phyloP scores from a whole-genome alignment of 2,113 vertebrate genomes.

The Gavialis gangeticus region DNA sequence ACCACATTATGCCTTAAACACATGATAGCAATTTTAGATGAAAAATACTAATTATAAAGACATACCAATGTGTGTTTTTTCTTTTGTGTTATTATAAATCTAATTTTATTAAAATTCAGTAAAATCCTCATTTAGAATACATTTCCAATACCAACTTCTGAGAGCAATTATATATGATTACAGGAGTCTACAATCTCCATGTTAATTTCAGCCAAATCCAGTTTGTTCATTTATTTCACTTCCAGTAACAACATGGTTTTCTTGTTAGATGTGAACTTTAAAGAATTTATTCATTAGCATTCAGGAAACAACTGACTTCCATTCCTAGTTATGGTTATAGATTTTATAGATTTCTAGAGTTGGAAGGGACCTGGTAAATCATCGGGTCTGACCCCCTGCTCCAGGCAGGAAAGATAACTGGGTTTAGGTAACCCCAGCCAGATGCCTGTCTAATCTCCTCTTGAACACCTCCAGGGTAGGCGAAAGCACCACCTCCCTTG shows the following conservation, averaged over 20 bases:
- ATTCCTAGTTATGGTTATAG: too few relatives aligned
- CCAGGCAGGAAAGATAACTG: too few relatives aligned
- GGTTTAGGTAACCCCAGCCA: too few relatives aligned
- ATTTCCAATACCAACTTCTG: not conserved
- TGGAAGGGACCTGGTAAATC: too few relatives aligned
- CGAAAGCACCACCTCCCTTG: too few relatives aligned
- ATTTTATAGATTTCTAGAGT: too few relatives aligned
- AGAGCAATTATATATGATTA: not conserved
- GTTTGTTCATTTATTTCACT: not conserved
- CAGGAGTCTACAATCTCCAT: not conserved
- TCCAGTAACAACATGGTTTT: not conserved
- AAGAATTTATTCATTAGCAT: not conserved
- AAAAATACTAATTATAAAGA: not conserved
- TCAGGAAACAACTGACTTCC: too few relatives aligned
- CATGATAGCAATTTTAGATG: not conserved
- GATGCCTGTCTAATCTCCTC: too few relatives aligned
- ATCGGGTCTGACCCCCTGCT: too few relatives aligned
- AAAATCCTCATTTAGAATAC: not conserved
- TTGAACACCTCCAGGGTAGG: too few relatives aligned
- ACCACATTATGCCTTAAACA: not conserved
- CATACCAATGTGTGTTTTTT: not conserved
- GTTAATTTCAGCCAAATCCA: not conserved
- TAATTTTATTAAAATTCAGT: not conserved
- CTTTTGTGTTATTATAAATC: not conserved
- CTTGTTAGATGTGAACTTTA: rapidly evolving